A percentile compares a stretch with the other conserved stretches of the same genome.
Conservation (phyloP, 2,888 invertebrate species). For the Agonopterix heracliana region DNA sequence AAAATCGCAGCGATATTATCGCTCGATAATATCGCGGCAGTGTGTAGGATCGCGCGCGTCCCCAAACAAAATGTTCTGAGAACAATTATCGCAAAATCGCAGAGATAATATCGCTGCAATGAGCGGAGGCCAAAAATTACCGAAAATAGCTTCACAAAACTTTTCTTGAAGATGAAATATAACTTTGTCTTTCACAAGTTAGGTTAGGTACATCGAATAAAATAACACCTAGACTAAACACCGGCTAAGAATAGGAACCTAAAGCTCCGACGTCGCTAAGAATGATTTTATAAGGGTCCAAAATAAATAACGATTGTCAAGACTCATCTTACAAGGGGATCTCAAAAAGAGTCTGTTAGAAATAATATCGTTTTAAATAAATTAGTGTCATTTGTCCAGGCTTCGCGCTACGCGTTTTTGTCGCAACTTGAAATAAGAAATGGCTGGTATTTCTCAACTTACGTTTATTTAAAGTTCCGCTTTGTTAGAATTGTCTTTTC, state of each 20-base stretch:
- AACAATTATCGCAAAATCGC: no score
- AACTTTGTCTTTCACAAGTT: no score
- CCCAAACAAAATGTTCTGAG: no score
- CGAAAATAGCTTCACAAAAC: no score
- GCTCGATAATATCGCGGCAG: no score
- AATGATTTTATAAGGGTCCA: conserved; percentile 45
- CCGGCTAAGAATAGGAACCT: conserved; percentile 3
- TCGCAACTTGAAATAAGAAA: conserved; percentile 29
- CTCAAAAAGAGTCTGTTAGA: conserved; percentile 40
- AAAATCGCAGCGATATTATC: no score
- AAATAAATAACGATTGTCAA: conserved; percentile 52
- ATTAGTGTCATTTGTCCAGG: conserved; percentile 49
- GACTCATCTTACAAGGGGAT: conserved; percentile 46
- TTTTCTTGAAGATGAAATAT: no score
- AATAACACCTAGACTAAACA: no score
- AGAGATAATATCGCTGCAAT: no score
- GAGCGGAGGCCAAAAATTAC: no score
- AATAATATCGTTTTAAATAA: conserved; percentile 56
- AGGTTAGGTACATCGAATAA: no score
- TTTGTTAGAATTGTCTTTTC: conserved; percentile 13
- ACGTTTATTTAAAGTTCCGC: conserved; percentile 26
- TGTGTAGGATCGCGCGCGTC: no score
- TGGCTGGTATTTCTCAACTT: conserved; percentile 38
- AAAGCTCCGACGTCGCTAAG: conserved; percentile 20
- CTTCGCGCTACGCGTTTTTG: conserved; percentile 30